A percentile compares a stretch with the other conserved stretches of the same genome.
phyloP scores from a whole-genome alignment of 2,113 vertebrate species.

The Nematolebias whitei region DNA sequence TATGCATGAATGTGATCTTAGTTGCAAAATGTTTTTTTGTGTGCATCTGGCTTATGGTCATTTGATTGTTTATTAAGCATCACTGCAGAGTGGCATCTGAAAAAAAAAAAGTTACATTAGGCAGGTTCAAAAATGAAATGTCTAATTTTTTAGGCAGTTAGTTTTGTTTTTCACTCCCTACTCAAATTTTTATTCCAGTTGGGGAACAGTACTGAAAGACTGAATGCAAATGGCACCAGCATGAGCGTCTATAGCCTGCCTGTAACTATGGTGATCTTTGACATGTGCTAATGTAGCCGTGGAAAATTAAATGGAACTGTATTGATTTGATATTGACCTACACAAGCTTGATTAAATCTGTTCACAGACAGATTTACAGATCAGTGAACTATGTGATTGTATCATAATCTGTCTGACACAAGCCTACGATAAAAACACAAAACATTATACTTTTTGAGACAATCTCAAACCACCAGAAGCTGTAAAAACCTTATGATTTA shows the following conservation, averaged over 20 bases:
- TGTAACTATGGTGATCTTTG: constrained; percentile 45
- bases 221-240: constrained; percentile 21
- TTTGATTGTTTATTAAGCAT: too few species aligned
- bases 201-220: background rate
- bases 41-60: too few species aligned
- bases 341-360: constrained; percentile 45
- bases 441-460: background rate
- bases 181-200: background rate
- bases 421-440: background rate
- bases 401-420: background rate
- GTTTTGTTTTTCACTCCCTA: background rate
- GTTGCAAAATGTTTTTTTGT: too few species aligned
- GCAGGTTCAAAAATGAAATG: too few species aligned
- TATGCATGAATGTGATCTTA: too few species aligned
- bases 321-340: constrained; percentile 52
- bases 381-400: constrained; percentile 35
- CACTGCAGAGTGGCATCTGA: too few species aligned
- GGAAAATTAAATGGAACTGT: constrained; percentile 19
- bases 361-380: constrained; percentile 40
- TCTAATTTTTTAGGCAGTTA: background rate
- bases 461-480: background rate
- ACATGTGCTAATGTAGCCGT: constrained; percentile 41
- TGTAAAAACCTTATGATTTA: background rate
- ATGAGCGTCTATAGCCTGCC: constrained; percentile 3
- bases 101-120: too few species aligned